Percentiles rank a stretch among this genome's conserved stretches.
Evolutionary conservation across 2,797 vertebrate species (phyloP).

Genomic region (Enteromius mattozi): DNA sequence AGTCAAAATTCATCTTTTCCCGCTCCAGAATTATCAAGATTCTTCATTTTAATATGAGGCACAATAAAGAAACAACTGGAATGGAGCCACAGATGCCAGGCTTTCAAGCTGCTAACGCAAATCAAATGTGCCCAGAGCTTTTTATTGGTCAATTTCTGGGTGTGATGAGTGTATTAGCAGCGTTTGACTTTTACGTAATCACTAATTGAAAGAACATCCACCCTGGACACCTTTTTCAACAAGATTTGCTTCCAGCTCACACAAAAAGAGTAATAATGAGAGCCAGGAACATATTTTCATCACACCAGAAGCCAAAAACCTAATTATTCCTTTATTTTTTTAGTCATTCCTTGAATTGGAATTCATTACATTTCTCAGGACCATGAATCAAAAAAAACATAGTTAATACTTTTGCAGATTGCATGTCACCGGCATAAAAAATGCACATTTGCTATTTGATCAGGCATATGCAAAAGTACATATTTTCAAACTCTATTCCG

Average conservation of each 20-base stretch:
- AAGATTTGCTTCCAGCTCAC: slow-evolving; percentile 18
- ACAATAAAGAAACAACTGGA: not conserved
- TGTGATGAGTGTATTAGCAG: slow-evolving; percentile 18
- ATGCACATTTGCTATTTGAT: not conserved
- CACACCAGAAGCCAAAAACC: not conserved
- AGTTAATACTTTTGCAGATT: not conserved
- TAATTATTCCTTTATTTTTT: not conserved
- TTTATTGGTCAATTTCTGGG: slow-evolving; percentile 13
- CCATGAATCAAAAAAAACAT: not conserved
- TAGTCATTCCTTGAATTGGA: not conserved
- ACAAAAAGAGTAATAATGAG: slow-evolving; percentile 6
- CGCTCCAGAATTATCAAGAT: slow-evolving; percentile 12
- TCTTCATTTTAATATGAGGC: slow-evolving; percentile 31
- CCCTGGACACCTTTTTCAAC: slow-evolving; percentile 26
- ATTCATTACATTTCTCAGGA: not conserved
- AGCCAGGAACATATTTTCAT: slow-evolving; percentile 36
- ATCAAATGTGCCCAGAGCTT: slow-evolving; percentile 1
- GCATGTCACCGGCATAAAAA: not conserved
- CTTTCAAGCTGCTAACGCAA: slow-evolving; percentile 26
- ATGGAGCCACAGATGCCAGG: not conserved
- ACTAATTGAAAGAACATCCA: slow-evolving; percentile 38
- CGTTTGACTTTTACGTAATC: slow-evolving; percentile 15
- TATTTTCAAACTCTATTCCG: too few relatives aligned
- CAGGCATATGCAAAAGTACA: not conserved
- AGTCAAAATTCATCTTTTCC: slow-evolving; percentile 17